phyloP scores from a whole-genome alignment of 2,888 invertebrate genomes.

The Xanthorhoe designata region DNA sequence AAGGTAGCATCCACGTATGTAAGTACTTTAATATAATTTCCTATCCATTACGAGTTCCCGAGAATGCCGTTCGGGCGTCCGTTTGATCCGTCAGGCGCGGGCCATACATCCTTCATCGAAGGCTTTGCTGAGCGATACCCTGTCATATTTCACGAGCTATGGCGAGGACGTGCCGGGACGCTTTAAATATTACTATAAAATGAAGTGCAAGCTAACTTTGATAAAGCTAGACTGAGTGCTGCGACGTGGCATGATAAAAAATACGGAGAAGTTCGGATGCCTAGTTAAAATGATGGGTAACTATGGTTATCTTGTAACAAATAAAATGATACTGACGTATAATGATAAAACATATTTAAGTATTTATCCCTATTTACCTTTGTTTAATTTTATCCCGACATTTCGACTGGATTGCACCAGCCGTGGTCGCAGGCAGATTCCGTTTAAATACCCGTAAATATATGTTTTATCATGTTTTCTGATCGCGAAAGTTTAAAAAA shows the following conservation, averaged over 20 bases:
- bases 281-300: background rate
- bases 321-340: no score
- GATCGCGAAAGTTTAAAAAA: no score
- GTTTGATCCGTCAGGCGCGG: slow-evolving; percentile 65
- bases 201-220: slow-evolving; percentile 35
- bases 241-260: slow-evolving; percentile 19
- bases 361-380: no score
- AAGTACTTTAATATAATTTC: background rate
- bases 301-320: no score
- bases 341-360: no score
- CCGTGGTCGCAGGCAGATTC: no score
- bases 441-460: no score
- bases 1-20: no score
- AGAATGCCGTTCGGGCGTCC: slow-evolving; percentile 15
- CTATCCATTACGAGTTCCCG: background rate
- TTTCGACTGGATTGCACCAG: no score
- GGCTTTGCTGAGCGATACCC: slow-evolving; percentile 71
- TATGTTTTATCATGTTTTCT: no score
- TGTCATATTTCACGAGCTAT: slow-evolving; percentile 78
- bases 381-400: no score
- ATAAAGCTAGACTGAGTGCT: slow-evolving; percentile 35
- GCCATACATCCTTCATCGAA: slow-evolving; percentile 78
- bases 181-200: slow-evolving; percentile 35
- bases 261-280: background rate
- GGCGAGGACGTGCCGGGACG: slow-evolving; percentile 67